Conservation (phyloP, 2,113 vertebrate species). For the Macquaria ambigua region DNA sequence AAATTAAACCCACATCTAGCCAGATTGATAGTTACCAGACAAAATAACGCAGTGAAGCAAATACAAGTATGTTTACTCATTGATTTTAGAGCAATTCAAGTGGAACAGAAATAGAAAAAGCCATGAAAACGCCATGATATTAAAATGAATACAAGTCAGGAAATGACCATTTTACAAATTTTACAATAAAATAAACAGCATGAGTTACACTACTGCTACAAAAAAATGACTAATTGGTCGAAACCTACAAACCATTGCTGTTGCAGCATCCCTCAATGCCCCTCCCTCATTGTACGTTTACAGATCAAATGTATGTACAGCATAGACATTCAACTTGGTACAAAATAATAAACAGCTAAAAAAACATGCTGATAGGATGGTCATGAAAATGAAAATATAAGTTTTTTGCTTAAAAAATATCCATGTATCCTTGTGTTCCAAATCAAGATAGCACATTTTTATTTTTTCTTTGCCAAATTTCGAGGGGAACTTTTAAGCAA, state of each 20-base stretch:
- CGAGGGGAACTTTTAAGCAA: conserved; percentile 94
- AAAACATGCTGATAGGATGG: conserved; percentile 18
- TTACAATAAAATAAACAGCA: conserved; percentile 53
- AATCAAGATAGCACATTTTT: conserved; percentile 6
- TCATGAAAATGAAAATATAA: conserved; percentile 37
- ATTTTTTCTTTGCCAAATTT: conserved; percentile 91
- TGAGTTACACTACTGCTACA: conserved; percentile 31
- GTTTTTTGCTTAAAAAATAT: conserved; percentile 45
- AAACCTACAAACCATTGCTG: conserved; percentile 10
- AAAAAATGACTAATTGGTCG: conserved; percentile 32
- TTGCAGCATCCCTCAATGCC: conserved; percentile 12
- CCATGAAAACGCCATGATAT: conserved; percentile 31
- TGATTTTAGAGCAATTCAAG: conserved; percentile 40
- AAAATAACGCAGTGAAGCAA: conserved; percentile 35
- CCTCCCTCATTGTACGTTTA: conserved; percentile 2
- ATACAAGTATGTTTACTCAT: conserved; percentile 46
- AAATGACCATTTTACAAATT: conserved; percentile 39
- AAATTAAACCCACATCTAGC: background rate
- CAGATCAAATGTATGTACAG: conserved; percentile 34
- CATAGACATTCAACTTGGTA: conserved; percentile 38
- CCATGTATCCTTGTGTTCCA: conserved; percentile 14
- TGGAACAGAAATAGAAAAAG: conserved; percentile 43
- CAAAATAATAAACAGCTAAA: conserved; percentile 38
- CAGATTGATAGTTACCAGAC: background rate
- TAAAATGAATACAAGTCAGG: conserved; percentile 37